phyloP scores from a whole-genome alignment of 2,888 invertebrate genomes.

The Andrena trimmerana region DNA sequence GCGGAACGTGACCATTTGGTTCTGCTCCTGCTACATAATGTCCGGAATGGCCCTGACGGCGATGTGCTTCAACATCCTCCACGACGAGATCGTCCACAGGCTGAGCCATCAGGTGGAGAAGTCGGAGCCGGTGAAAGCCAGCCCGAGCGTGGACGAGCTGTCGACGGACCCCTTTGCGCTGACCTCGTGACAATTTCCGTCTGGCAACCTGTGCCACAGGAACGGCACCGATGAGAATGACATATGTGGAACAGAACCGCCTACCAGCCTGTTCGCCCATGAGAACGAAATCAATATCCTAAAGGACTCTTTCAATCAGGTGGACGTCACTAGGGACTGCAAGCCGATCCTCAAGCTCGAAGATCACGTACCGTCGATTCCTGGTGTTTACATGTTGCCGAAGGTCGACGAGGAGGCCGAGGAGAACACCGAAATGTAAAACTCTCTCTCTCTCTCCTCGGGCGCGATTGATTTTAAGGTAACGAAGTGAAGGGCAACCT shows the following conservation, averaged over 20 bases:
- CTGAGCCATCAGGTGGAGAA: slow-evolving; percentile 89
- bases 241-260: slow-evolving; percentile 81
- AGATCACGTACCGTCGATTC: slow-evolving; percentile 78
- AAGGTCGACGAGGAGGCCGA: slow-evolving; percentile 83
- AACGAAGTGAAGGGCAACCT: slow-evolving; percentile 12
- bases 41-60: slow-evolving; percentile 95
- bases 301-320: slow-evolving; percentile 84
- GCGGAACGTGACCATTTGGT: slow-evolving; percentile 91
- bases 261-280: slow-evolving; percentile 82
- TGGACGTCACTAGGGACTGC: slow-evolving; percentile 84
- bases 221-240: slow-evolving; percentile 81
- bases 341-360: slow-evolving; percentile 83
- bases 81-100: slow-evolving; percentile 94
- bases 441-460: slow-evolving; percentile 37
- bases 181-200: slow-evolving; percentile 91
- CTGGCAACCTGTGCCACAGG: slow-evolving; percentile 82
- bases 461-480: slow-evolving; percentile 2
- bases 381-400: slow-evolving; percentile 82
- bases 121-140: slow-evolving; percentile 87
- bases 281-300: slow-evolving; percentile 84
- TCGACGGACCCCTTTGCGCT: slow-evolving; percentile 89
- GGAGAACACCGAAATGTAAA: slow-evolving; percentile 83
- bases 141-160: slow-evolving; percentile 89
- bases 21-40: slow-evolving; percentile 94
- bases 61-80: slow-evolving; percentile 96